Base-by-base conservation (phyloP, 1,140 invertebrate genomes). In the Drosophila kurseongensis region DNA sequence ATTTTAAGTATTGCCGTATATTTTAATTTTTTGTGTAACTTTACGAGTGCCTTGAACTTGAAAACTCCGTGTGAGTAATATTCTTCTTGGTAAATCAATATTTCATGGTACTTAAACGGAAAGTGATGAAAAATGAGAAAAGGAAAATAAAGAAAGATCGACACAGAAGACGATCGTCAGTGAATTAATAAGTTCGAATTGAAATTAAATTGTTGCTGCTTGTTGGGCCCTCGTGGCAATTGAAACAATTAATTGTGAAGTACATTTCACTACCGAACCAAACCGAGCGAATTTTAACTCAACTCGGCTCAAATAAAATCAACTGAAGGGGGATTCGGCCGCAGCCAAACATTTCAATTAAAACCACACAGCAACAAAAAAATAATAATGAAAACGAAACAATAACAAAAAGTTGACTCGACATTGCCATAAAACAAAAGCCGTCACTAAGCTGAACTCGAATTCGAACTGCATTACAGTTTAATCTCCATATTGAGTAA, bases 161-260 rank as follows among this genome's bases (percentile, higher is more conserved):
- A n/a, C 5, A 29, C 14, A 44, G 42, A 44, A 8, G 42, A 40
- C 55, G 40, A 61, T 50, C 44, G 18, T 16, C 29, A 38, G n/a
- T 10, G 40, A 72, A 59, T 59, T 62, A 66, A 72, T 58, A 78
- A 61, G 76, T 79, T 83, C 61, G 76, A 83, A 79, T 88, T 88
- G 75, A 88, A 88, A 82, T 86, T 60, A 67, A 88, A 76, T 86
- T 81, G 54, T 57, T 68, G 72, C 62, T 71, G 69, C 69, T 52
- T 7, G 29, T 32, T 72, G 55, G 62, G 60, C 41, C 23, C 60
- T 65, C 41, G 59, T 35, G 60, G 69, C 85, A 89, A 89, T 89
- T 89, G 84, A 77, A 75, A 74, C 84, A 89, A 90, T 89, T 89
- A 89, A 89, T 59, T 80, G 85, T 89, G 69, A 89, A 89, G 80